These are phyloP conservation scores for Cathartes aura DNA, from an alignment of 2,113 vertebrate genomes.

Conservation along the genomic window DNA sequence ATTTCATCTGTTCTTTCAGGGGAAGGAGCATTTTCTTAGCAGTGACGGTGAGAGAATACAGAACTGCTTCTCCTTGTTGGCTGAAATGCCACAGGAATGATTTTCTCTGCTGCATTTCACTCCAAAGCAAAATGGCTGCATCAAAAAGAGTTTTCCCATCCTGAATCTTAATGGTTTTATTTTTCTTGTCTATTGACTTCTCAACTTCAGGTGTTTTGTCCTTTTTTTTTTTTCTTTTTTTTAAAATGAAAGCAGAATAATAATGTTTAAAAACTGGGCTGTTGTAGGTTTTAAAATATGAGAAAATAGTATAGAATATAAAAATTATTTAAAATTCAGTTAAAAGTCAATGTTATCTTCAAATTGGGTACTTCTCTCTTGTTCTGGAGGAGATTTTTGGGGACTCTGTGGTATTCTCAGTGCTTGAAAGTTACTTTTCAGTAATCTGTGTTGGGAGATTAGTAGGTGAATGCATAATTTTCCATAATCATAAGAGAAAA, in stretches of 20 bases:
- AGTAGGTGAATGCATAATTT: slow-evolving; percentile 10
- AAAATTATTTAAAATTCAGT: neutral
- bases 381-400: neutral
- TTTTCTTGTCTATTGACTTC: neutral
- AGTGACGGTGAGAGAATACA: neutral
- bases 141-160: neutral
- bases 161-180: neutral
- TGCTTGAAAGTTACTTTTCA: slow-evolving; percentile 9
- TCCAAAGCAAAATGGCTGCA: neutral
- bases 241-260: neutral
- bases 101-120: neutral
- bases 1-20: neutral
- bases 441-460: neutral
- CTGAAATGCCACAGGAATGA: neutral
- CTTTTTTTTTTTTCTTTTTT: neutral
- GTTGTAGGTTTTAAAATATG: neutral
- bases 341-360: neutral
- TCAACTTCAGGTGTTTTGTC: neutral
- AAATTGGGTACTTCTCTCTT: neutral
- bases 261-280: neutral
- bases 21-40: neutral
- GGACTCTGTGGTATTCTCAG: neutral
- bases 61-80: neutral
- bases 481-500: neutral
- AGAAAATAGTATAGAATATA: neutral